phyloP scores from a whole-genome alignment of 2,888 invertebrate genomes.

The Rhagophthalmus giganteus region DNA sequence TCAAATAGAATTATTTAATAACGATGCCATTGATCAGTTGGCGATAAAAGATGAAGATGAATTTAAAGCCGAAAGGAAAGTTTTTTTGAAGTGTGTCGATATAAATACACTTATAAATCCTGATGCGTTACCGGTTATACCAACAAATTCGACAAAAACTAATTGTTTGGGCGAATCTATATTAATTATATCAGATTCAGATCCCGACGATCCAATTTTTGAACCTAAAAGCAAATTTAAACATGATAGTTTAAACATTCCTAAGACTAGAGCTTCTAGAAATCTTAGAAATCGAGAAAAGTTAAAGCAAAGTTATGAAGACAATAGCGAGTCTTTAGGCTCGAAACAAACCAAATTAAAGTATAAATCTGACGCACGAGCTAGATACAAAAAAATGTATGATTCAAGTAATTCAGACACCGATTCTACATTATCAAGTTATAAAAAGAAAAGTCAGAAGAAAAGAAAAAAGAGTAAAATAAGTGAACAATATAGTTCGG shows the following conservation, averaged over 20 bases:
- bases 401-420: no score
- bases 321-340: no score
- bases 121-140: slow-evolving; percentile 14
- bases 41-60: slow-evolving; percentile 3
- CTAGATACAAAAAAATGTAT: no score
- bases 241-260: background rate
- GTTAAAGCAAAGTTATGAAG: no score
- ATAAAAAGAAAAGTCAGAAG: no score
- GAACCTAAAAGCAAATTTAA: slow-evolving; percentile 1
- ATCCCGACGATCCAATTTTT: slow-evolving; percentile 30
- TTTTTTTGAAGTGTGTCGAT: slow-evolving; percentile 49
- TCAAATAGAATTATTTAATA: background rate
- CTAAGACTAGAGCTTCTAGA: background rate
- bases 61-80: no score
- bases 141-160: slow-evolving; percentile 6
- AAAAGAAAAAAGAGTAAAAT: background rate
- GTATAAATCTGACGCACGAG: no score
- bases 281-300: no score
- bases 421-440: no score
- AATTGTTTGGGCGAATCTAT: slow-evolving; percentile 36
- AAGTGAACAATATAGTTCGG: background rate
- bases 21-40: background rate
- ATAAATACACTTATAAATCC: slow-evolving; percentile 50
- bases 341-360: no score
- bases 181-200: slow-evolving; percentile 48